phyloP scores from a whole-genome alignment of 1,140 invertebrate species.

The Geopemphigus sp. region DNA sequence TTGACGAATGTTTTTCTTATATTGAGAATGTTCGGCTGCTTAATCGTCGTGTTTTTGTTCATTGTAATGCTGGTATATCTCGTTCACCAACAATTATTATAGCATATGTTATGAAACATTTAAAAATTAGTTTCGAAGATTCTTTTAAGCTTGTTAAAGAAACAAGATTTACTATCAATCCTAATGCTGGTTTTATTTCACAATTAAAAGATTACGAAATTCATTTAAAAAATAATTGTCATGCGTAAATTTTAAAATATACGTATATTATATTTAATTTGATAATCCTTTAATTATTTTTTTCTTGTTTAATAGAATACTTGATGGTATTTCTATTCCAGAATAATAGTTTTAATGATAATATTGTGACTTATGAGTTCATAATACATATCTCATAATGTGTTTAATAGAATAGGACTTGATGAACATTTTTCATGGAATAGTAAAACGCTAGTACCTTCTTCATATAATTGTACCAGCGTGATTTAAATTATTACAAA shows the following conservation, averaged over 20 bases:
- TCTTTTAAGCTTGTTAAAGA: slow-evolving; percentile 69
- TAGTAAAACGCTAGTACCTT: too few species aligned
- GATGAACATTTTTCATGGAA: too few species aligned
- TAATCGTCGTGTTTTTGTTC: slow-evolving; percentile 72
- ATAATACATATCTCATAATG: too few species aligned
- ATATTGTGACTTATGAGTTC: too few species aligned
- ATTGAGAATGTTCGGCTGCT: slow-evolving; percentile 59
- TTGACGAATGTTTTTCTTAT: slow-evolving; percentile 61
- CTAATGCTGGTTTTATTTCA: slow-evolving; percentile 75
- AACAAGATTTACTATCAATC: slow-evolving; percentile 67
- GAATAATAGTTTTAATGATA: too few species aligned
- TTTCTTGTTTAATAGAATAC: background rate
- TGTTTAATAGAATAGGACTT: too few species aligned
- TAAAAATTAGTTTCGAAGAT: slow-evolving; percentile 64
- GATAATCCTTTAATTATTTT: background rate
- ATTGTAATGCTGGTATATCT: slow-evolving; percentile 90
- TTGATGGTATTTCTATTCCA: too few species aligned
- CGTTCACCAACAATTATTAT: slow-evolving; percentile 79
- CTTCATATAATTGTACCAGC: too few species aligned
- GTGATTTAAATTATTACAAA: too few species aligned
- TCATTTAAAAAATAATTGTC: slow-evolving; percentile 12
- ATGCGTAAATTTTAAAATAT: background rate
- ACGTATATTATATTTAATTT: background rate
- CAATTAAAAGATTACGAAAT: slow-evolving; percentile 59
- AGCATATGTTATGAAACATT: slow-evolving; percentile 75